Evolutionary conservation across 1,140 invertebrate species (phyloP).

Genomic region (Rhagoletis pomonella): DNA sequence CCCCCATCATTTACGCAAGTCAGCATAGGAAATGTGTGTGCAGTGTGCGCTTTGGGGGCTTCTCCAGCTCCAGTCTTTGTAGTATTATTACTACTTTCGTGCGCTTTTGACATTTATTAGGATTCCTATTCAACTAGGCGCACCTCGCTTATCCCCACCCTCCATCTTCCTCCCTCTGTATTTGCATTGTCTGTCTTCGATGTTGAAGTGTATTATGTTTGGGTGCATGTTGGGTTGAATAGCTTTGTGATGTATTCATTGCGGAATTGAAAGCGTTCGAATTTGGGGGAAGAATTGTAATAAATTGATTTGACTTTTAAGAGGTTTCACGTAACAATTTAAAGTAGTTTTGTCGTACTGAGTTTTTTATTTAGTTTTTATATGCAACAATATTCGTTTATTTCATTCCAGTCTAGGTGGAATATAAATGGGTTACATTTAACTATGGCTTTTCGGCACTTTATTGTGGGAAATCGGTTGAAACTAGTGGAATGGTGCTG

Average conservation of each 20-base stretch:
- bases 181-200: not conserved
- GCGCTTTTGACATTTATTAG: conserved; percentile 42
- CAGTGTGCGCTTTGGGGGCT: not conserved
- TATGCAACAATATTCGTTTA: not conserved
- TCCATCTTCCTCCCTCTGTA: not conserved
- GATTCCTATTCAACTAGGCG: conserved; percentile 31
- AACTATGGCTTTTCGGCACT: not conserved
- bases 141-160: not conserved
- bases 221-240: not conserved
- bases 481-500: too few relatives aligned
- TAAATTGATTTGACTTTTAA: conserved; percentile 46
- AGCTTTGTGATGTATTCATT: not conserved
- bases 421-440: not conserved
- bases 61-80: not conserved
- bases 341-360: conserved; percentile 27
- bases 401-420: not conserved
- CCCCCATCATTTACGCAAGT: not conserved
- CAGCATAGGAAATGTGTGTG: not conserved
- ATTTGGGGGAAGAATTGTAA: not conserved
- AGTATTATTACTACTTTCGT: not conserved
- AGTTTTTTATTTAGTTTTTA: not conserved
- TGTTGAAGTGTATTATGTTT: not conserved
- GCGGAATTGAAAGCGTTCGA: not conserved
- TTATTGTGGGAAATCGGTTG: not conserved
- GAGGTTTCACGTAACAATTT: conserved; percentile 27